Percentiles rank a stretch among this genome's conserved stretches.
Evolutionary conservation across 2,888 invertebrate species (phyloP).

Genomic region (Slavum lentiscoides): DNA sequence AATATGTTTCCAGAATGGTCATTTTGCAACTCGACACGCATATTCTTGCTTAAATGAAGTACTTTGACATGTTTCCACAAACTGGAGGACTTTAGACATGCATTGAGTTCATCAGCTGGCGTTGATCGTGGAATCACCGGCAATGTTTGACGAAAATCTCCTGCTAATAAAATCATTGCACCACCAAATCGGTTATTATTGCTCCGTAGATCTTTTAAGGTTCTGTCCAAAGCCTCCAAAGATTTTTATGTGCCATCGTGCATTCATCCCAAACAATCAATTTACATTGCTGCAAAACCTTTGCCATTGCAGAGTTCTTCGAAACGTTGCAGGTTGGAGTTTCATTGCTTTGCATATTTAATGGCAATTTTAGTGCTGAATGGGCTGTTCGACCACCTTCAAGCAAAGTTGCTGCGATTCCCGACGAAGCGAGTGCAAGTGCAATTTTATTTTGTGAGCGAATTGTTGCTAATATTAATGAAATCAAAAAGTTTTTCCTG

Average conservation of each 20-base stretch:
- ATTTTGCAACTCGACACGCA: slow-evolving; percentile 27
- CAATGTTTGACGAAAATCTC: slow-evolving; percentile 58
- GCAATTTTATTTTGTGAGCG: no score
- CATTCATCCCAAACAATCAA: slow-evolving; percentile 58
- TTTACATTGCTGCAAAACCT: slow-evolving; percentile 40
- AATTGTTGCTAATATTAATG: no score
- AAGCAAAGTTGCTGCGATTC: no score
- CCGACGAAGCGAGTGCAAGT: no score
- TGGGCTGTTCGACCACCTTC: no score
- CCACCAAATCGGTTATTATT: no score
- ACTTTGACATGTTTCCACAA: slow-evolving; percentile 54
- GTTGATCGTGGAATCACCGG: slow-evolving; percentile 56
- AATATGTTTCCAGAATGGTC: slow-evolving; percentile 6
- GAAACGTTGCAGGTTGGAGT: no score
- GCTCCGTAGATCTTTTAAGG: not conserved
- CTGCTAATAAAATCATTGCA: slow-evolving; percentile 43
- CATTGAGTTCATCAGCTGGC: slow-evolving; percentile 47
- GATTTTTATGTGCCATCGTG: slow-evolving; percentile 59
- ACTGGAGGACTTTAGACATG: slow-evolving; percentile 54
- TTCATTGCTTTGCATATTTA: no score
- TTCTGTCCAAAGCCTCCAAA: no score
- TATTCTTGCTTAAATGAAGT: slow-evolving; percentile 29
- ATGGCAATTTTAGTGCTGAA: no score
- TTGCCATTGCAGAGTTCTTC: no score
- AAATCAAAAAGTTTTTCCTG: no score